A percentile compares a stretch with the other conserved stretches of the same genome.
These are phyloP conservation scores for Melanotaenia pygmaea DNA, from an alignment of 2,797 vertebrate genomes.

Conservation along the genomic window DNA sequence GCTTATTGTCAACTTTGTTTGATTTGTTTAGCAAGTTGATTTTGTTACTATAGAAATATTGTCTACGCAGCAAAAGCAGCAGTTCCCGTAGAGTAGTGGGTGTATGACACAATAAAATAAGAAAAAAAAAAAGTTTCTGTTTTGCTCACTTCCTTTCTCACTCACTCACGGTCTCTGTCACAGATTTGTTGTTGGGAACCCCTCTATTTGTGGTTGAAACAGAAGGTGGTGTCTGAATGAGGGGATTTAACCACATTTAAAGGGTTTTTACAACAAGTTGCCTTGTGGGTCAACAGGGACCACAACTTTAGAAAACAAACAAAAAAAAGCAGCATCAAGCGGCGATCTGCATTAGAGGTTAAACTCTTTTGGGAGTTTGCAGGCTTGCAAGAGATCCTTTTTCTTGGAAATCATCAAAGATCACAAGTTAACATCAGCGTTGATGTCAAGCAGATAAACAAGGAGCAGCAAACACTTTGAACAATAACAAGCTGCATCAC, in stretches of 20 bases:
- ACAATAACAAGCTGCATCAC: slow-evolving; percentile 50
- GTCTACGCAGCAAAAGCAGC: slow-evolving; percentile 34
- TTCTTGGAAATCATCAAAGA: slow-evolving; percentile 24
- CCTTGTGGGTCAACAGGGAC: neutral
- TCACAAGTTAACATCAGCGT: neutral
- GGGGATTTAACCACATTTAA: slow-evolving; percentile 59
- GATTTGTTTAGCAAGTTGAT: neutral
- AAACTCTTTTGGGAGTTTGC: neutral
- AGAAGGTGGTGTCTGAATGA: slow-evolving; percentile 30
- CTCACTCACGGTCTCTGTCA: neutral
- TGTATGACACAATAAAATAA: slow-evolving; percentile 22
- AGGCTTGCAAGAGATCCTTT: too few relatives aligned
- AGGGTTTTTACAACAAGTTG: neutral
- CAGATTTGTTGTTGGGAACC: neutral
- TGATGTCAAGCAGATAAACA: slow-evolving; percentile 11
- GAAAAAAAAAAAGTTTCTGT: neutral
- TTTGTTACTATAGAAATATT: slow-evolving; percentile 9
- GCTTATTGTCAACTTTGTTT: neutral
- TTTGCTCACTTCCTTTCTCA: slow-evolving; percentile 40
- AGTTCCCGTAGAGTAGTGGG: slow-evolving; percentile 8
- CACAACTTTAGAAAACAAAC: neutral
- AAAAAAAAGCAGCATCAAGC: neutral
- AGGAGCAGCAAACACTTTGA: slow-evolving; percentile 20
- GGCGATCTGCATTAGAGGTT: too few relatives aligned
- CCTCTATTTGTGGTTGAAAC: slow-evolving; percentile 56